These are phyloP conservation scores for Adineta ricciae DNA, from an alignment of 2,888 invertebrate species.

Conservation along the genomic window DNA sequence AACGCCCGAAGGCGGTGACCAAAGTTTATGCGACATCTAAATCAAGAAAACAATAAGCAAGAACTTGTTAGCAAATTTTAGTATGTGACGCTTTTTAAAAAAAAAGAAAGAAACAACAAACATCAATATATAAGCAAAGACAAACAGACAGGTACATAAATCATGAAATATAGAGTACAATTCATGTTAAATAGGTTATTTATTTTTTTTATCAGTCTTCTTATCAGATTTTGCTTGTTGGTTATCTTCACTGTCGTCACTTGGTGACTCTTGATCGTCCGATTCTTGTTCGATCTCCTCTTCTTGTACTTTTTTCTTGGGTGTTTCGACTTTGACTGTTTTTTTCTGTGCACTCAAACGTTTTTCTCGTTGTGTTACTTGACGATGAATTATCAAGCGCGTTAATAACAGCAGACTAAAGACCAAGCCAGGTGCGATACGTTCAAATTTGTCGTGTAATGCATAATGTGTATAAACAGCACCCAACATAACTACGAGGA, in stretches of 20 bases:
- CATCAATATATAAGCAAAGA: neutral
- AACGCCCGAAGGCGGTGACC: slow-evolving; percentile 39
- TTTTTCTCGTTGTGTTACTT: slow-evolving; percentile 37
- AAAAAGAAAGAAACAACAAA: neutral
- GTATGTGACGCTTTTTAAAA: neutral
- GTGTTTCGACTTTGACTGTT: neutral
- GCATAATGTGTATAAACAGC: slow-evolving; percentile 67
- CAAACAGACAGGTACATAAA: neutral
- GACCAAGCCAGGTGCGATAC: slow-evolving; percentile 48
- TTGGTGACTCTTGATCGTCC: neutral
- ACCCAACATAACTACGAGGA: slow-evolving; percentile 71
- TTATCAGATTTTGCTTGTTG: neutral
- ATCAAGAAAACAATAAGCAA: neutral
- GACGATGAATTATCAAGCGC: slow-evolving; percentile 46
- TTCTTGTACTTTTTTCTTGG: neutral
- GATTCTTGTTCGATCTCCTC: neutral
- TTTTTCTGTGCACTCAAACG: neutral
- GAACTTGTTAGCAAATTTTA: neutral
- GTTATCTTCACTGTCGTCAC: neutral
- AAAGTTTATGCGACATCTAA: slow-evolving; percentile 36
- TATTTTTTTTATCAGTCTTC: neutral
- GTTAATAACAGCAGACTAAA: slow-evolving; percentile 48
- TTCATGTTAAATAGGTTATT: neutral
- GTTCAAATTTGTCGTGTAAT: slow-evolving; percentile 46
- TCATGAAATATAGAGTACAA: neutral